Evolutionary conservation across 2,888 invertebrate genomes (phyloP), one percentile per base, ranked within the genome.

Genomic region (Malthinus seriepunctatus): DNA sequence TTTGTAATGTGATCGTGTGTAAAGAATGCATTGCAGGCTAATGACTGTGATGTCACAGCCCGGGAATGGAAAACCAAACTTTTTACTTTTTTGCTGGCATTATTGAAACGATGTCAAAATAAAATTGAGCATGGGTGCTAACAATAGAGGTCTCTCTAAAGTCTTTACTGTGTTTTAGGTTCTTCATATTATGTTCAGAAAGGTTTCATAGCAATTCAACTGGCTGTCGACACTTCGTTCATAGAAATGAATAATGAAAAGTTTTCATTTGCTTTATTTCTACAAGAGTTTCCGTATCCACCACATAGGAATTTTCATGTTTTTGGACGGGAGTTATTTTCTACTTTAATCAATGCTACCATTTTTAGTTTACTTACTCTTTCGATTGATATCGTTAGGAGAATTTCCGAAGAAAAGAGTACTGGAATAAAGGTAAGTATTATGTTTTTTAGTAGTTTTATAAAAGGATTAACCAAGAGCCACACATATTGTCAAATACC

Each of bases 391-490:
- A 79, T 83, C 47, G 66, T 85, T 46, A 80, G 83, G 64, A 78
- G 83, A 47, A 77, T 84, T 39, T 83, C 85, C 1, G 83, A 84
- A 70, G 86, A 87, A 70, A 85, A 86, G 68, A 78, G 81, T 63
- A 79, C 83, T 51, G 86, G 86, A 39, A 80, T 83, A 32, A 85
- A 83, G 76, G 84, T 83, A 32, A 11, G 32, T 9, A 9, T 31
- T 46, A 47, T 0, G 9, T 45, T 47, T 66, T 75, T 32, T 78
- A 94, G 89, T 94, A 95, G 82, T 87, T 92, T 0, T 90, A 95
- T 91, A 93, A 93, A 81, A 91, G 95, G 79, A 93, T 94, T 89
- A 95, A 95, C 1, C 79, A 95, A 31, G 84, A 87, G 32, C 88
- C 88, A 51, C 92, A 90, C 88, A 79, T 93, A 64, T 89, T 94